phyloP scores from a whole-genome alignment of 2,888 invertebrate genomes.

The Noctua comes region DNA sequence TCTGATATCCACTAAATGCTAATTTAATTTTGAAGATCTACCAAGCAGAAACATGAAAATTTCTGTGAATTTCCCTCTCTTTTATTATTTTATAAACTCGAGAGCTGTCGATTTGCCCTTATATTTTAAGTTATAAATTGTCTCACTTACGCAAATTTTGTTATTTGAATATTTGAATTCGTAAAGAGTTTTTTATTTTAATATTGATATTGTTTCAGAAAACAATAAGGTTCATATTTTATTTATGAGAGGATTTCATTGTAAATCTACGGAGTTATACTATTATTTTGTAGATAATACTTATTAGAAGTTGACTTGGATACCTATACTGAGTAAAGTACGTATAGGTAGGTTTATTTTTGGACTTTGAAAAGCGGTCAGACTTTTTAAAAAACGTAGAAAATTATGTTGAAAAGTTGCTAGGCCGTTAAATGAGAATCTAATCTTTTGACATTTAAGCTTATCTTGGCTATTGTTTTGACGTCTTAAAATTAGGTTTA shows the following conservation, averaged over 20 bases:
- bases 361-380: background rate
- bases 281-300: background rate
- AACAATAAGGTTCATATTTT: conserved; percentile 30
- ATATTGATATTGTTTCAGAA: conserved; percentile 25
- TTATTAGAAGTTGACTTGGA: conserved; percentile 10
- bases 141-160: conserved; percentile 39
- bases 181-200: conserved; percentile 10
- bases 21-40: conserved; percentile 79
- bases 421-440: background rate
- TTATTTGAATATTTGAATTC: conserved; percentile 36
- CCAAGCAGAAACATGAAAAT: conserved; percentile 68
- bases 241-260: conserved; percentile 7
- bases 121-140: conserved; percentile 53
- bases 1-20: conserved; percentile 84
- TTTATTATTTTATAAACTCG: conserved; percentile 70
- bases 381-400: background rate
- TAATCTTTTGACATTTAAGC: background rate
- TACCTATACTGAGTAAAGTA: background rate
- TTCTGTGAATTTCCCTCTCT: conserved; percentile 68
- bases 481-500: background rate
- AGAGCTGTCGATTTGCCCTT: conserved; percentile 61
- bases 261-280: background rate
- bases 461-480: background rate
- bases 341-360: conserved; percentile 1
- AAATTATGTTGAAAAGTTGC: background rate